phyloP scores from a whole-genome alignment of 1,140 invertebrate genomes.

The Bombus impatiens region DNA sequence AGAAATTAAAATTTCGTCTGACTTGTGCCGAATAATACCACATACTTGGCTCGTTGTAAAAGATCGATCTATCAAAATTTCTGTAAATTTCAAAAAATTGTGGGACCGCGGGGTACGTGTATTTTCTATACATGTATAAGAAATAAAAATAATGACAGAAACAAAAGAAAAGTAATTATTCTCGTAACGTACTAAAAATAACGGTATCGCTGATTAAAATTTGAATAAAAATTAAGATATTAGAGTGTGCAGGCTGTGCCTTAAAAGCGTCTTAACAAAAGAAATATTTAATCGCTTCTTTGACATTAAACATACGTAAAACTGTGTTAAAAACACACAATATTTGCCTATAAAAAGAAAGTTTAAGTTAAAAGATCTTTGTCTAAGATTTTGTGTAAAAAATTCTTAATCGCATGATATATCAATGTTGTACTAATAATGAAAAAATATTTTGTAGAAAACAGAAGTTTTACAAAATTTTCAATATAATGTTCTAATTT shows the following conservation, averaged over 20 bases:
- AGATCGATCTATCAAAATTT: constrained; percentile 1
- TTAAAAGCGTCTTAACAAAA: background rate
- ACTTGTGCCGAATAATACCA: constrained; percentile 31
- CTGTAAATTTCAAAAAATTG: constrained; percentile 1
- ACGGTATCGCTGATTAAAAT: background rate
- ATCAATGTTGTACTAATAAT: background rate
- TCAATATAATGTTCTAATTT: background rate
- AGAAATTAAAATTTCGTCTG: background rate
- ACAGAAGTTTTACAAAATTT: background rate
- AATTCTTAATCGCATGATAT: no score
- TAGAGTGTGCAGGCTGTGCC: no score
- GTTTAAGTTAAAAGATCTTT: background rate
- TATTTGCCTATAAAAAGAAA: background rate
- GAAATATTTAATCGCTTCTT: background rate
- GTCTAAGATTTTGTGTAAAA: no score
- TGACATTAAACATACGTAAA: background rate
- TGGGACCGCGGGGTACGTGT: no score
- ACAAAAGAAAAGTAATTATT: background rate
- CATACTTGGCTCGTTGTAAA: background rate
- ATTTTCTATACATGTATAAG: background rate
- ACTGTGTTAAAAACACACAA: background rate
- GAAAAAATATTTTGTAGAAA: background rate
- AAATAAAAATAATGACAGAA: background rate
- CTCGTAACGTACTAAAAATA: background rate
- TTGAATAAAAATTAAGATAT: background rate